Evolutionary conservation across 2,888 invertebrate species (phyloP).

Genomic region (Drosophila eohydei): DNA sequence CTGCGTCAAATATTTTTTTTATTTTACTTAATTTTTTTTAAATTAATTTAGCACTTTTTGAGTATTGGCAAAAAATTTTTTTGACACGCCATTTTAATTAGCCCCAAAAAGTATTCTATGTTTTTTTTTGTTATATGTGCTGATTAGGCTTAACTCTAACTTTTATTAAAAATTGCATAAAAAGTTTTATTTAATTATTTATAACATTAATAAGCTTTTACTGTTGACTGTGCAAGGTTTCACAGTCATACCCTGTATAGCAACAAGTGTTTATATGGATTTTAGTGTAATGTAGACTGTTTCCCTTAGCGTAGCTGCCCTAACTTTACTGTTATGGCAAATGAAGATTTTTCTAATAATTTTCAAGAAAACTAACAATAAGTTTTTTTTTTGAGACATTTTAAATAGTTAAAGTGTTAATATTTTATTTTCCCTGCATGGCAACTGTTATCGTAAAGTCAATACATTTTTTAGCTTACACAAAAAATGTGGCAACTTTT

Average conservation of each 20-base stretch:
- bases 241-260: not conserved
- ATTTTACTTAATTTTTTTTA: not conserved
- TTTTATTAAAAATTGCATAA: not conserved
- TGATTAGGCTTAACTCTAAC: not conserved
- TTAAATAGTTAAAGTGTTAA: too few species aligned
- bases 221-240: not conserved
- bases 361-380: too few species aligned
- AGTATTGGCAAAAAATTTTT: not conserved
- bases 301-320: too few species aligned
- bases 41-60: not conserved
- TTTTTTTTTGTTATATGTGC: not conserved
- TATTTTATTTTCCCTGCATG: too few species aligned
- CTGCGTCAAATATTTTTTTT: not conserved
- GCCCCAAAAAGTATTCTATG: constrained; percentile 1
- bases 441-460: too few species aligned
- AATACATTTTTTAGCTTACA: too few species aligned
- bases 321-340: too few species aligned
- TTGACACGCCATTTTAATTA: not conserved
- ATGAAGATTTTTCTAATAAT: too few species aligned
- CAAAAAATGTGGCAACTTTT: too few species aligned
- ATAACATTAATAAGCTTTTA: not conserved
- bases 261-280: not conserved
- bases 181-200: not conserved
- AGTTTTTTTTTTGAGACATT: too few species aligned
- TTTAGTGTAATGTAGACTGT: not conserved